Conservation (phyloP, 2,797 vertebrate species). For the Pagetopsis macropterus region DNA sequence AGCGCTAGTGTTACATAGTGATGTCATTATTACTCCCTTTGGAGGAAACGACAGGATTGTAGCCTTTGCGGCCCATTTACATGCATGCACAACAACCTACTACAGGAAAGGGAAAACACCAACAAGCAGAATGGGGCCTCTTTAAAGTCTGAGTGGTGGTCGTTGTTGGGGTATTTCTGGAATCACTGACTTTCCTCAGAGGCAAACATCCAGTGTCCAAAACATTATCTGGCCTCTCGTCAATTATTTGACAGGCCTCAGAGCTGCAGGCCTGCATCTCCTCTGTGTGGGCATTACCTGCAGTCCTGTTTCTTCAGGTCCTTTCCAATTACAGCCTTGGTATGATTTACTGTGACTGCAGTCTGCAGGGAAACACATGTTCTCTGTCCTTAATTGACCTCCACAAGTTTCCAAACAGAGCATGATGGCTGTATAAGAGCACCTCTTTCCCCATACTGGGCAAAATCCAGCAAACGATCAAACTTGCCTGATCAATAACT, state of each 20-base stretch:
- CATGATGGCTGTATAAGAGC: not conserved
- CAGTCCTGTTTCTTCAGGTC: slow-evolving; percentile 9
- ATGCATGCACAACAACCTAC: too few species aligned
- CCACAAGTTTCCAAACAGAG: not conserved
- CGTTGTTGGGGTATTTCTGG: slow-evolving; percentile 56
- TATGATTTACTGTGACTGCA: slow-evolving; percentile 13
- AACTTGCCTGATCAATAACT: not conserved
- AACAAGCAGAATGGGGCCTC: too few species aligned
- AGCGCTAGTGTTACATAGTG: too few species aligned
- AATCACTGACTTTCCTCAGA: slow-evolving; percentile 47
- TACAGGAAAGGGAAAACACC: too few species aligned
- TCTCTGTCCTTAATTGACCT: slow-evolving; percentile 2
- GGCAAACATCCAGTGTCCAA: slow-evolving; percentile 54
- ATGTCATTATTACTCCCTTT: too few species aligned
- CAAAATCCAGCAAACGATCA: not conserved
- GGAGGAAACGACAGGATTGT: too few species aligned
- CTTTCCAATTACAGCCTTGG: slow-evolving; percentile 8
- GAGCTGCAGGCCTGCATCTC: slow-evolving; percentile 1
- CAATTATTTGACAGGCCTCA: slow-evolving; percentile 40
- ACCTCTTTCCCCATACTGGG: slow-evolving; percentile 34
- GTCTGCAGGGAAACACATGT: slow-evolving; percentile 4
- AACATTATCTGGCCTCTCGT: slow-evolving; percentile 41
- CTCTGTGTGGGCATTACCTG: not conserved
- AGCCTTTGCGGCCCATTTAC: too few species aligned
- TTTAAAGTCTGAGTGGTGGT: slow-evolving; percentile 24